Evolutionary conservation across 2,888 invertebrate genomes (phyloP).

Genomic region (Anarsia innoxiella): DNA sequence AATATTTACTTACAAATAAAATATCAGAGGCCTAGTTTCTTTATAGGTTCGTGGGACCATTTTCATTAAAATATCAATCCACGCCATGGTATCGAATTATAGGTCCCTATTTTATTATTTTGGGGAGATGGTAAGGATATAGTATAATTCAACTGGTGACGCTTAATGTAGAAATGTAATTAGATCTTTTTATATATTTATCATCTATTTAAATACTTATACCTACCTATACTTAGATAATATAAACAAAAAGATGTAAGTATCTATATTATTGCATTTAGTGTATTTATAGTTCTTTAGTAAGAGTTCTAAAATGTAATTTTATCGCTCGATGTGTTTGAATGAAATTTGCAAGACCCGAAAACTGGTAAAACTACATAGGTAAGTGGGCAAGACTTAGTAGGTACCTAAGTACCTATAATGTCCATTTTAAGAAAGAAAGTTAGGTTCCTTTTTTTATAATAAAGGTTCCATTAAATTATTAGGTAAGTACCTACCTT

Average conservation of each 20-base stretch:
- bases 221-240: constrained; percentile 22
- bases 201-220: constrained; percentile 52
- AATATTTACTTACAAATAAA: no score
- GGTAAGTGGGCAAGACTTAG: no score
- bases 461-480: no score
- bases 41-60: constrained; percentile 67
- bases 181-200: constrained; percentile 64
- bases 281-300: constrained; percentile 28
- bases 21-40: constrained; percentile 55
- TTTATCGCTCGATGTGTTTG: no score
- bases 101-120: constrained; percentile 50
- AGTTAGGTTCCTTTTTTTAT: no score
- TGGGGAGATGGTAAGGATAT: constrained; percentile 56
- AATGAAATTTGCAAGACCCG: no score
- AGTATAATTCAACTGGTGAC: constrained; percentile 62
- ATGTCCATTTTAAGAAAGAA: no score
- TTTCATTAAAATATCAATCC: constrained; percentile 63
- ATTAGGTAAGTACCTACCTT: no score
- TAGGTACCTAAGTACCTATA: no score
- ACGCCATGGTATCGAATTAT: constrained; percentile 60
- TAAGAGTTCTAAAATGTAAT: no score
- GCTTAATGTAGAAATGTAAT: constrained; percentile 66
- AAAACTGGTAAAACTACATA: no score
- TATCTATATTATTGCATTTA: constrained; percentile 68
- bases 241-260: constrained; percentile 47